Evolutionary conservation across 1,140 invertebrate genomes (phyloP).

Genomic region (Stenopsyche tienmushanensis): DNA sequence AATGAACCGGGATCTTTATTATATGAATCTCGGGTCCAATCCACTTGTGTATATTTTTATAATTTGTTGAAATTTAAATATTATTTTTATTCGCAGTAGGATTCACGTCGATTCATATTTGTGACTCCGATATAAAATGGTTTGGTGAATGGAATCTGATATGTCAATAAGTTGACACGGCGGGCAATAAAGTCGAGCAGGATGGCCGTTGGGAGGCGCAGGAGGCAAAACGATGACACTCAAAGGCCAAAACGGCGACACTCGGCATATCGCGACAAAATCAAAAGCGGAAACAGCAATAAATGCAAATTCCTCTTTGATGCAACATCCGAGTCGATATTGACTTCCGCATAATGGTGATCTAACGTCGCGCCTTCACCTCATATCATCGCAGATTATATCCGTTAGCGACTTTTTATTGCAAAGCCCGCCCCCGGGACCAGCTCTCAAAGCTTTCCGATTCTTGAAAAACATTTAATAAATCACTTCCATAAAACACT

Average conservation of each 20-base stretch:
- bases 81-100: too few relatives aligned
- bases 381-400: constrained; percentile 3
- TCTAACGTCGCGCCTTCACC: background rate
- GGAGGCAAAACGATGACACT: background rate
- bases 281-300: constrained; percentile 36
- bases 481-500: too few relatives aligned
- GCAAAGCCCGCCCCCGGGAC: background rate
- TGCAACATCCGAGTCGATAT: constrained; percentile 6
- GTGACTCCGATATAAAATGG: constrained; percentile 29
- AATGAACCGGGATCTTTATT: too few relatives aligned
- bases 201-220: background rate
- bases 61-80: too few relatives aligned
- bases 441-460: background rate
- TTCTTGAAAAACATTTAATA: too few relatives aligned
- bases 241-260: constrained; percentile 3
- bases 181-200: constrained; percentile 28
- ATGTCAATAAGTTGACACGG: constrained; percentile 36
- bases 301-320: constrained; percentile 19
- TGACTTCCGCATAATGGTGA: constrained; percentile 1
- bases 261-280: constrained; percentile 23
- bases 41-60: too few relatives aligned
- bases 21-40: too few relatives aligned
- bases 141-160: constrained; percentile 37
- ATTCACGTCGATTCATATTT: constrained; percentile 2
- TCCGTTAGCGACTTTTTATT: constrained; percentile 1